Conservation (phyloP, 1,140 invertebrate genomes). For the Nasonia vitripennis region DNA sequence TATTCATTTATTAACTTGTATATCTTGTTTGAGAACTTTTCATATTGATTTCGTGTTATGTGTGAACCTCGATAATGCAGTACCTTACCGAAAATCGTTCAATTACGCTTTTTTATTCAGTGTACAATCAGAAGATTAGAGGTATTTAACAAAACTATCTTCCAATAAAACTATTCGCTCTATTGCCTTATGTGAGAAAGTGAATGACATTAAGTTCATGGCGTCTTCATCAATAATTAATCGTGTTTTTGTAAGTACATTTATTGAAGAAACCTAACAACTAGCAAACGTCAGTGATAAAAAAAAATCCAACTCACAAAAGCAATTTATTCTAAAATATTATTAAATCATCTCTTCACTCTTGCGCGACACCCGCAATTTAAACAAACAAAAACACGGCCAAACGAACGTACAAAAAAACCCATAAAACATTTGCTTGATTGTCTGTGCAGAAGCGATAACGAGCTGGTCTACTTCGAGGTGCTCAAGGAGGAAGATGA, state of each 20-base stretch:
- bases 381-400: not conserved
- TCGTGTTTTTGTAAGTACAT: not conserved
- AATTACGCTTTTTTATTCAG: no score
- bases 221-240: not conserved
- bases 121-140: not conserved
- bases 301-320: not conserved
- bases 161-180: not conserved
- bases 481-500: constrained; percentile 25
- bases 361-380: not conserved
- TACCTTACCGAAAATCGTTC: no score
- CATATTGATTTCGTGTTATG: no score
- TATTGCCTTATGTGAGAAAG: not conserved
- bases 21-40: no score
- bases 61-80: no score
- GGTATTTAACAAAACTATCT: not conserved
- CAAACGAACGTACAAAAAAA: constrained; percentile 42
- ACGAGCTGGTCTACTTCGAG: constrained; percentile 16
- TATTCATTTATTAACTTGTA: no score
- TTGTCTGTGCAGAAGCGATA: constrained; percentile 49
- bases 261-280: not conserved
- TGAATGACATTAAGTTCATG: not conserved
- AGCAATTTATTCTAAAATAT: not conserved
- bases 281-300: not conserved
- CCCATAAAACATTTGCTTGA: constrained; percentile 47
- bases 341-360: not conserved